These are phyloP conservation scores for Loriculus beryllinus DNA, from an alignment of 2,797 vertebrate genomes.

Conservation along the genomic window DNA sequence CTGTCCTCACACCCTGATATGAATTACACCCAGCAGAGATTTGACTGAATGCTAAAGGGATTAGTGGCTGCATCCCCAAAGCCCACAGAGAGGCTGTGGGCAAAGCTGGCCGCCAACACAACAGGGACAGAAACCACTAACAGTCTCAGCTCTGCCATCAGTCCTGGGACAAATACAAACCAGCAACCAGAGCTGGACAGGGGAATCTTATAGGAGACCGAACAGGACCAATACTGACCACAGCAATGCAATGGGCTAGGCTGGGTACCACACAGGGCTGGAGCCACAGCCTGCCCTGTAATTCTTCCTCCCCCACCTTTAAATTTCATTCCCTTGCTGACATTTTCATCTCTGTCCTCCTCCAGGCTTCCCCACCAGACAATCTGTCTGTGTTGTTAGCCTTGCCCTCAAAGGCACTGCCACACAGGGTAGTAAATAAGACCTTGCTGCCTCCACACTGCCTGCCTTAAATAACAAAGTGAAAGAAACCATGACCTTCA, in stretches of 20 bases:
- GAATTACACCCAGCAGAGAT: neutral
- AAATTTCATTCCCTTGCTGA: conserved; percentile 36
- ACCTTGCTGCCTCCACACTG: conserved; percentile 9
- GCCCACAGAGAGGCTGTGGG: neutral
- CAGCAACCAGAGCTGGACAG: neutral
- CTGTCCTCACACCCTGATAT: neutral
- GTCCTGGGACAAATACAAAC: neutral
- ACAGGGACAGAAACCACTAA: neutral
- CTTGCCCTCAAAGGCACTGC: conserved; percentile 41
- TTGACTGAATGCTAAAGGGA: neutral
- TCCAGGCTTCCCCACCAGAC: neutral
- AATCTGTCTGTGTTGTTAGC: conserved; percentile 53
- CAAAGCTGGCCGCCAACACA: neutral
- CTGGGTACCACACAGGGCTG: neutral
- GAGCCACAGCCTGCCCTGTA: neutral
- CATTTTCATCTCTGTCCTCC: conserved; percentile 38
- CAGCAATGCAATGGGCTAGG: accelerated
- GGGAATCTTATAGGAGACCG: neutral
- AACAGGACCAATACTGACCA: neutral
- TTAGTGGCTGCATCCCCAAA: neutral
- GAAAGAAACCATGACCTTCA: conserved; percentile 26
- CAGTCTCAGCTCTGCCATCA: neutral
- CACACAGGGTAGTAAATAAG: conserved; percentile 4
- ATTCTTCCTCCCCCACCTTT: conserved; percentile 22
- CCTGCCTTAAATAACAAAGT: conserved; percentile 50